Evolutionary conservation across 2,888 invertebrate species (phyloP).

Genomic region (Girardia tigrina): DNA sequence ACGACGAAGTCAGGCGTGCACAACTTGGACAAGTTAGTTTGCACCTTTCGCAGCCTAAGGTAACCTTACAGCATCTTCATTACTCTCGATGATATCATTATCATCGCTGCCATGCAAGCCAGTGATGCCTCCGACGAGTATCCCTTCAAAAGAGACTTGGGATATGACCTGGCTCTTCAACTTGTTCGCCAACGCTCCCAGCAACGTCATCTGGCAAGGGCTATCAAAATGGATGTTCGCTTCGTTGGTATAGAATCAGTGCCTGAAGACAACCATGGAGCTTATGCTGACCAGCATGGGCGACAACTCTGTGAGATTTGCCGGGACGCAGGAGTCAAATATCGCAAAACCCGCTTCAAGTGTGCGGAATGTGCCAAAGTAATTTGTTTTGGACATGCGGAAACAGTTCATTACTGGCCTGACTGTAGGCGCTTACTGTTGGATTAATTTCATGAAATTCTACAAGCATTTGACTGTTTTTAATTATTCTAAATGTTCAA

Average conservation of each 20-base stretch:
- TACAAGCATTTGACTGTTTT: background rate
- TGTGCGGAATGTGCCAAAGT: background rate
- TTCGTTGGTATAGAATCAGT: background rate
- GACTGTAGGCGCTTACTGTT: background rate
- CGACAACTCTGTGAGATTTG: background rate
- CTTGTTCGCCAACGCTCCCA: background rate
- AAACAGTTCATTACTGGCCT: slow-evolving; percentile 18
- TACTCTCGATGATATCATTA: background rate
- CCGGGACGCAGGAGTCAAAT: background rate
- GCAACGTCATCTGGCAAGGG: background rate
- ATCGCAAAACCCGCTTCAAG: background rate
- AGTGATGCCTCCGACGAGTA: background rate
- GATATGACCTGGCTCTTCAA: background rate
- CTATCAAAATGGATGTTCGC: background rate
- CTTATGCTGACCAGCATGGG: background rate
- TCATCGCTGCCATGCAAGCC: slow-evolving; percentile 21
- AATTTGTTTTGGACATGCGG: background rate
- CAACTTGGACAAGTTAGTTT: slow-evolving; percentile 21
- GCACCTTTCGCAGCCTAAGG: slow-evolving; percentile 2
- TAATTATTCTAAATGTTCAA: background rate
- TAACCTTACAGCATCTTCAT: slow-evolving; percentile 24
- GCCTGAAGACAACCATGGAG: background rate
- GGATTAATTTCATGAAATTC: background rate
- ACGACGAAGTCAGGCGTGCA: slow-evolving; percentile 14
- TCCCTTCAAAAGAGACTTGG: slow-evolving; percentile 26